Conservation (phyloP, 2,888 invertebrate genomes). For the Heliconius charithonia region DNA sequence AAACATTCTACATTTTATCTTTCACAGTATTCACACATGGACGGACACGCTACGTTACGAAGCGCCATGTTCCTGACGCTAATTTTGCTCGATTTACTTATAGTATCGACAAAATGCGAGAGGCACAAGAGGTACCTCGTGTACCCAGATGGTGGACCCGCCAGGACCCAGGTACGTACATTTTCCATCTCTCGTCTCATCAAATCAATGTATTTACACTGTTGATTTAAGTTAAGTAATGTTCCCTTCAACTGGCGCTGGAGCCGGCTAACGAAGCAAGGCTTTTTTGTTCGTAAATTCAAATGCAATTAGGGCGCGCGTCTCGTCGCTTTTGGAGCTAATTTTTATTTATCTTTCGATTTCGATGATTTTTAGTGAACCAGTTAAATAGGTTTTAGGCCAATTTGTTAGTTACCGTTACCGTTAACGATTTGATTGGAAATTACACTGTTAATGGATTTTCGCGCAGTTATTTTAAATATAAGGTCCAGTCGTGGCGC, state of each 20-base stretch:
- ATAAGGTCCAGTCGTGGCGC: too few species aligned
- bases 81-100: slow-evolving; percentile 69
- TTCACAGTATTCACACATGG: slow-evolving; percentile 67
- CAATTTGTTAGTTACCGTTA: slow-evolving; percentile 2
- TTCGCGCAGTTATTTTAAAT: neutral
- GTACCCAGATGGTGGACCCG: slow-evolving; percentile 84
- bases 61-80: slow-evolving; percentile 60
- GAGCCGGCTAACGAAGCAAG: slow-evolving; percentile 73
- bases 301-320: slow-evolving; percentile 75
- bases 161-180: slow-evolving; percentile 82
- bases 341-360: slow-evolving; percentile 50
- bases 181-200: slow-evolving; percentile 46
- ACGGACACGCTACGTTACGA: slow-evolving; percentile 56
- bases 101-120: slow-evolving; percentile 52
- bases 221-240: slow-evolving; percentile 74
- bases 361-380: slow-evolving; percentile 45
- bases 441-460: neutral
- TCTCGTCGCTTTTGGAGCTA: slow-evolving; percentile 56
- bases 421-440: neutral
- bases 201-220: slow-evolving; percentile 62
- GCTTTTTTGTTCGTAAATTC: slow-evolving; percentile 75
- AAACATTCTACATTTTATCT: slow-evolving; percentile 76
- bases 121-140: slow-evolving; percentile 82
- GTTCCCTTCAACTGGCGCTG: slow-evolving; percentile 72
- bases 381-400: slow-evolving; percentile 20